Evolutionary conservation across 2,113 vertebrate species (phyloP).

Genomic region (Peromyscus californicus): DNA sequence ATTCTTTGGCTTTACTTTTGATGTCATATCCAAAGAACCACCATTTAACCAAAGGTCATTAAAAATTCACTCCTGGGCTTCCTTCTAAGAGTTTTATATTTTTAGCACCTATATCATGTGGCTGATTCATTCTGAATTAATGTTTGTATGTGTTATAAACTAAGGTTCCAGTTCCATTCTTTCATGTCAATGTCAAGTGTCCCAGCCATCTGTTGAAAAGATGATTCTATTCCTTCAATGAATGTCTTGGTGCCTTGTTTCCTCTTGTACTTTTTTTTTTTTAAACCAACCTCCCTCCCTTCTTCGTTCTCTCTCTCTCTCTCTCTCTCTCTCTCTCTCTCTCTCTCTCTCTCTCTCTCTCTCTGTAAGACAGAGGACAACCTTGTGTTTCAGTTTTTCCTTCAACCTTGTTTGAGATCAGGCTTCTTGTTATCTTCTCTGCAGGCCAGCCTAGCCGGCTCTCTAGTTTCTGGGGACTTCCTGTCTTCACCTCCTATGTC

Average conservation of each 20-base stretch:
- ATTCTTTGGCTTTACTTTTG: background rate
- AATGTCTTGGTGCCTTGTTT: background rate
- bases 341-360: background rate
- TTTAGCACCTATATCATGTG: background rate
- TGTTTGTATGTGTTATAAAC: background rate
- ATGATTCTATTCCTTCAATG: background rate
- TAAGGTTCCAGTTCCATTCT: background rate
- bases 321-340: background rate
- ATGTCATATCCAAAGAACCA: background rate
- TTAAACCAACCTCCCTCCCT: background rate
- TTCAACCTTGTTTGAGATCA: background rate
- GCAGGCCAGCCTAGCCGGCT: background rate
- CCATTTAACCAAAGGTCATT: background rate
- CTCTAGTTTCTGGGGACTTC: background rate
- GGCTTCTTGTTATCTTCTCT: background rate
- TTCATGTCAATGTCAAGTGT: background rate
- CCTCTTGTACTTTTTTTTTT: background rate
- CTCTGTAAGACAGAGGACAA: background rate
- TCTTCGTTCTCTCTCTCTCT: background rate
- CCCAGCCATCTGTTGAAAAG: conserved; percentile 17
- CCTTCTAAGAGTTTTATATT: background rate
- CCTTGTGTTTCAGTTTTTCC: background rate
- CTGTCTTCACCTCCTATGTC: no score
- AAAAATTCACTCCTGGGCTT: conserved; percentile 4
- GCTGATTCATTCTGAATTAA: conserved; percentile 7